Base-by-base conservation (phyloP, 2,888 invertebrate genomes). In the Mimas tiliae region DNA sequence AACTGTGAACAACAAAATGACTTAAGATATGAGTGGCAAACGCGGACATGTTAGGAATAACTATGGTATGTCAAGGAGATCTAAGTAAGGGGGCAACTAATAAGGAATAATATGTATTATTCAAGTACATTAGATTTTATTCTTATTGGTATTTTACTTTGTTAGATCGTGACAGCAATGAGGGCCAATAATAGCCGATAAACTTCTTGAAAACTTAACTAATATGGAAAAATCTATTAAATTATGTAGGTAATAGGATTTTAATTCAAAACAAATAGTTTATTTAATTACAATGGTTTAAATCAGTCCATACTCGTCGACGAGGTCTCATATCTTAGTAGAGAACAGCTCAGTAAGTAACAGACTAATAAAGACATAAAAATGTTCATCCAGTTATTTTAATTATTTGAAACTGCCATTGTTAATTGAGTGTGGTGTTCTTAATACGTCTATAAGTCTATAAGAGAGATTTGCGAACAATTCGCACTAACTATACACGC, bases 321-420 rank as follows among this genome's bases (percentile, higher is more conserved):
- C 19, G 11, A 19, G 9, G 16, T 50, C 11, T 19, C 50, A 19
- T 19, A 45, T 1, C 14, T 14, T n/a, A 66, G 67, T 68, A 67
- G 14, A 70, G 68, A 76, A 14, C 14, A 38, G 19, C 47, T 14
- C 12, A 64, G 12, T 19, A 42, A 58, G 11, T 48, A n/a, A 50
- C 12, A 8, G n/a, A 34, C 48, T 21, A 48, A 65, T 58, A 34
- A 34, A 48, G 65, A 65, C 55, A 38, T n/a, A 33, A 65, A 73
- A 74, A 69, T 76, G 68, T 66, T 55, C 69, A 62, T 62, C 48
- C 55, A 64, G 53, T 67, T 58, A 55, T 76, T 19, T 75, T 77
- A 79, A 82, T 82, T 79, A 76, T 73, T 74, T 68, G 69, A 75
- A 78, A 75, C 72, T 69, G 70, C 68, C 69, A 69, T 62, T 67